These are phyloP conservation scores for Babyrousa celebensis DNA, from an alignment of 2,797 vertebrate species.

Conservation along the genomic window DNA sequence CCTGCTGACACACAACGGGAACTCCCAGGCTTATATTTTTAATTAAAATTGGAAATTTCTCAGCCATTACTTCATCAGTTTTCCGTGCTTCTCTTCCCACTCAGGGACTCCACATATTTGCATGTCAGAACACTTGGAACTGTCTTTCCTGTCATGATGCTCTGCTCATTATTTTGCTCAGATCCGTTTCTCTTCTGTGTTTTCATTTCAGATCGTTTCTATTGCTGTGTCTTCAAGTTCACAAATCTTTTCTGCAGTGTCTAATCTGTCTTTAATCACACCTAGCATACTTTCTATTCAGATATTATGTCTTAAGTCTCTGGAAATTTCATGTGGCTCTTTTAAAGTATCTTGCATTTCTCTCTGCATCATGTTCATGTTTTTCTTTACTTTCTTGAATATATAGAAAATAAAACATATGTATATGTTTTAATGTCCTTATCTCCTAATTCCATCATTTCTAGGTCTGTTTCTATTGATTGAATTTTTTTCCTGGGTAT, in stretches of 20 bases:
- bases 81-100: not conserved
- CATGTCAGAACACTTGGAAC: not conserved
- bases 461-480: not conserved
- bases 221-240: not conserved
- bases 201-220: not conserved
- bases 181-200: not conserved
- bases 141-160: not conserved
- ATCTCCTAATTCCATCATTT: not conserved
- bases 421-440: not conserved
- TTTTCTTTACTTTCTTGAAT: not conserved
- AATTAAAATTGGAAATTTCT: constrained; percentile 21
- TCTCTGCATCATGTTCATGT: not conserved
- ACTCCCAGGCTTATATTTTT: not conserved
- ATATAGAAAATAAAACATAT: not conserved
- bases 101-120: not conserved
- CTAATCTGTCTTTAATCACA: not conserved
- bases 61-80: not conserved
- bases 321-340: not conserved
- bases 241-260: not conserved
- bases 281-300: not conserved
- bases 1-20: too few species aligned
- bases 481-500: not conserved
- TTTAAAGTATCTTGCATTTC: not conserved
- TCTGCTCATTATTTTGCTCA: not conserved
- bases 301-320: not conserved